Evolutionary conservation across 2,113 vertebrate genomes (phyloP).

Genomic region (Meles meles): DNA sequence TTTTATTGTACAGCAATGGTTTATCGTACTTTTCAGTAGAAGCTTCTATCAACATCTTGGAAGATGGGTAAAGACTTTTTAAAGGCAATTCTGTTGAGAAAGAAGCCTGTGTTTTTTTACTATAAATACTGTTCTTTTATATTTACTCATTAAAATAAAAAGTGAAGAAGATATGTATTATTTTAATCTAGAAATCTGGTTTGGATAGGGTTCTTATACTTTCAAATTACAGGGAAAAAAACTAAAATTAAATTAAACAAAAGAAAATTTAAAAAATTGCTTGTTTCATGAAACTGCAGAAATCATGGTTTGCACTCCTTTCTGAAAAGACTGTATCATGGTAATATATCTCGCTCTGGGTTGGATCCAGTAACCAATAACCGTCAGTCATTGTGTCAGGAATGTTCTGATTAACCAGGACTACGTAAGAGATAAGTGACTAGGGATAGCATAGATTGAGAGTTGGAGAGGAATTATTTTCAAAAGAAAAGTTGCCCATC

Average conservation of each 20-base stretch:
- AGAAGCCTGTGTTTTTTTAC: background rate
- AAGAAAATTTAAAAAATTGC: background rate
- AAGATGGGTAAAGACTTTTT: background rate
- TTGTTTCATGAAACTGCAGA: background rate
- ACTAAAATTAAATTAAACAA: background rate
- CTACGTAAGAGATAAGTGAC: background rate
- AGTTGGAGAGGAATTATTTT: background rate
- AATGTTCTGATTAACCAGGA: background rate
- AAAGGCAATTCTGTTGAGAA: background rate
- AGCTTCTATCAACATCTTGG: background rate
- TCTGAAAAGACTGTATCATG: background rate
- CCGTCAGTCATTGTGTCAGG: background rate
- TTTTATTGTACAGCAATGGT: background rate
- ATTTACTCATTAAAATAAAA: background rate
- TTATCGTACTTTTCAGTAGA: background rate
- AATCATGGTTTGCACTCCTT: background rate
- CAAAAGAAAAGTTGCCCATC: background rate
- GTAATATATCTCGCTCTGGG: background rate
- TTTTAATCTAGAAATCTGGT: background rate
- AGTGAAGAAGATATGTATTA: background rate
- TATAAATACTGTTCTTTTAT: background rate
- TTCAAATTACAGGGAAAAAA: background rate
- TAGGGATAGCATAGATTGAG: background rate
- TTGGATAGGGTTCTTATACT: background rate
- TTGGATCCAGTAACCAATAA: background rate